Percentiles rank a stretch among this genome's conserved stretches.
These are phyloP conservation scores for Maconellicoccus hirsutus DNA, from an alignment of 1,140 invertebrate genomes.

Conservation along the genomic window DNA sequence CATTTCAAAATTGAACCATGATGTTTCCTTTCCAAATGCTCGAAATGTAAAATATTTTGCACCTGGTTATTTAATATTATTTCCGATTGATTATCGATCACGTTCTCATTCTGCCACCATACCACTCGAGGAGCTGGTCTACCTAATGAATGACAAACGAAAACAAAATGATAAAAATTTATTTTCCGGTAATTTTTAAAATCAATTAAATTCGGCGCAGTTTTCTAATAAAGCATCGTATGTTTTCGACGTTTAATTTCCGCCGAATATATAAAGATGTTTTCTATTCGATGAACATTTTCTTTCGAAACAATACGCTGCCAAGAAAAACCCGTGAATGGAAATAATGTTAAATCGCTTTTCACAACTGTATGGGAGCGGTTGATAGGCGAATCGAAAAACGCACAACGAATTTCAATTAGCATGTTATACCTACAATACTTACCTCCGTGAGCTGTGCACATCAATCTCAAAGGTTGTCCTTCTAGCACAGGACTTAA, in stretches of 20 bases:
- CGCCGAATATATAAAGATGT: background rate
- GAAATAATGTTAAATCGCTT: no score
- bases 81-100: constrained; percentile 41
- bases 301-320: background rate
- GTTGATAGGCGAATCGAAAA: no score
- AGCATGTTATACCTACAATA: background rate
- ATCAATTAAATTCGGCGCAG: no score
- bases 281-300: background rate
- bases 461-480: background rate
- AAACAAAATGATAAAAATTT: background rate
- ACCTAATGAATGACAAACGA: constrained; percentile 32
- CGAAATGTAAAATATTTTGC: constrained; percentile 33
- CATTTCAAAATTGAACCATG: constrained; percentile 37
- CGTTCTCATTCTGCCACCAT: constrained; percentile 43
- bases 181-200: no score
- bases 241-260: background rate
- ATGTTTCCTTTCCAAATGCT: constrained; percentile 33
- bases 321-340: no score
- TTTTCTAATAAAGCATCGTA: background rate
- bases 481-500: background rate
- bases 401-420: no score
- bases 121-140: constrained; percentile 40
- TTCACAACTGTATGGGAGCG: no score
- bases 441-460: constrained; percentile 12
- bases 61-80: constrained; percentile 35